phyloP scores from a whole-genome alignment of 2,888 invertebrate species.

The Cryptus viduatorius region DNA sequence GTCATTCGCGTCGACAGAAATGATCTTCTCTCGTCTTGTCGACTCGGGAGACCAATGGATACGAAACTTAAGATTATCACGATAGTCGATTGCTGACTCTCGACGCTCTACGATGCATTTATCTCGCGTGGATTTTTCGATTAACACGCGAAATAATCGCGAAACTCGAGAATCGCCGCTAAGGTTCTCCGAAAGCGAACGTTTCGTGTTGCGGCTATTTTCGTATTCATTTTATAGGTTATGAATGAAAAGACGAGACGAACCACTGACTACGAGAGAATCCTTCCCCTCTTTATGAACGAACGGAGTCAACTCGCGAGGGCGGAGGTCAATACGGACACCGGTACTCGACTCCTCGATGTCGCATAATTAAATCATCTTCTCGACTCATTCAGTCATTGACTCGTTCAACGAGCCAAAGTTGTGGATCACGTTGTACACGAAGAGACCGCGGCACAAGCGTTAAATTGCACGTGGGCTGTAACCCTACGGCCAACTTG shows the following conservation, averaged over 20 bases:
- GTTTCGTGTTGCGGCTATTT: neutral
- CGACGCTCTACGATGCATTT: too few relatives aligned
- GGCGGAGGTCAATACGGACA: constrained; percentile 39
- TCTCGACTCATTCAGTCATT: constrained; percentile 74
- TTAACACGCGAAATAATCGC: too few relatives aligned
- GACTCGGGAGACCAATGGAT: too few relatives aligned
- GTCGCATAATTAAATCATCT: constrained; percentile 80
- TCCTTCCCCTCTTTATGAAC: neutral
- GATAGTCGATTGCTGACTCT: too few relatives aligned
- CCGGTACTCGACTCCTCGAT: constrained; percentile 63
- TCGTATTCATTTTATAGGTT: constrained; percentile 6
- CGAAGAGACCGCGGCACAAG: constrained; percentile 12
- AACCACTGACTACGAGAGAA: neutral
- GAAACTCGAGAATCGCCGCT: too few relatives aligned
- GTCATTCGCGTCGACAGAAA: neutral
- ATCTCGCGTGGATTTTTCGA: too few relatives aligned
- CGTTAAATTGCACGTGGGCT: constrained; percentile 78
- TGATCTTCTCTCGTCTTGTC: too few relatives aligned
- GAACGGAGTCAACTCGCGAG: constrained; percentile 31
- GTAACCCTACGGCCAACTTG: constrained; percentile 5
- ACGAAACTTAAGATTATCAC: too few relatives aligned
- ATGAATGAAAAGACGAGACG: neutral
- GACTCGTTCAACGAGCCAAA: constrained; percentile 73
- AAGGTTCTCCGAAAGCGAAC: neutral
- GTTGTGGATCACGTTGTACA: constrained; percentile 18